Percentiles rank a stretch among this genome's conserved stretches.
phyloP scores from a whole-genome alignment of 2,797 vertebrate species.

The Anguilla pacifica region DNA sequence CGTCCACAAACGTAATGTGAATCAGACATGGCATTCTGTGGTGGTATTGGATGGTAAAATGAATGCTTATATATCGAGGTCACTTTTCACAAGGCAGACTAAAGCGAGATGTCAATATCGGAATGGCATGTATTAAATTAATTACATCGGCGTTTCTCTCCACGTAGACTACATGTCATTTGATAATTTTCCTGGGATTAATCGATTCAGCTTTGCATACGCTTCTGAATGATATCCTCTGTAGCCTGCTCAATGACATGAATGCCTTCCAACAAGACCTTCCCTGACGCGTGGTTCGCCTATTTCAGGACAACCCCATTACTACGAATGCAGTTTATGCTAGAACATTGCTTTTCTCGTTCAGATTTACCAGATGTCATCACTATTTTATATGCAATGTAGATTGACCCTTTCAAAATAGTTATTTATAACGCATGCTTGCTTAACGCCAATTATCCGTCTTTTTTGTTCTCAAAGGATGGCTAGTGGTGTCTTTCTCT shows the following conservation, averaged over 20 bases:
- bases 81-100: not conserved
- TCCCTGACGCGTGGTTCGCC: conserved; percentile 57
- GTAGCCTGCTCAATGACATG: conserved; percentile 40
- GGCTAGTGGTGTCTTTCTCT: not conserved
- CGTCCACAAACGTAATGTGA: not conserved
- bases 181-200: conserved; percentile 53
- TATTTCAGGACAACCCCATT: conserved; percentile 63
- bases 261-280: conserved; percentile 48
- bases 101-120: conserved; percentile 37
- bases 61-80: conserved; percentile 23
- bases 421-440: not conserved
- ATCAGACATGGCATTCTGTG: not conserved
- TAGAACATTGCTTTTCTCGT: not conserved
- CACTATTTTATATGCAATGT: not conserved
- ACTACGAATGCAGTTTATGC: conserved; percentile 38
- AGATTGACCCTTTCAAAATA: not conserved
- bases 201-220: conserved; percentile 67
- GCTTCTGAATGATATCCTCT: conserved; percentile 57
- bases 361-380: not conserved
- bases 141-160: conserved; percentile 51
- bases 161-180: too few species aligned
- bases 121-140: conserved; percentile 50
- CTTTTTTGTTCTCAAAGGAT: not conserved
- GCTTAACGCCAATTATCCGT: not conserved
- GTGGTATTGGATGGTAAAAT: conserved; percentile 45